Evolutionary conservation across 2,113 vertebrate genomes (phyloP).

Genomic region (Elephas maximus): DNA sequence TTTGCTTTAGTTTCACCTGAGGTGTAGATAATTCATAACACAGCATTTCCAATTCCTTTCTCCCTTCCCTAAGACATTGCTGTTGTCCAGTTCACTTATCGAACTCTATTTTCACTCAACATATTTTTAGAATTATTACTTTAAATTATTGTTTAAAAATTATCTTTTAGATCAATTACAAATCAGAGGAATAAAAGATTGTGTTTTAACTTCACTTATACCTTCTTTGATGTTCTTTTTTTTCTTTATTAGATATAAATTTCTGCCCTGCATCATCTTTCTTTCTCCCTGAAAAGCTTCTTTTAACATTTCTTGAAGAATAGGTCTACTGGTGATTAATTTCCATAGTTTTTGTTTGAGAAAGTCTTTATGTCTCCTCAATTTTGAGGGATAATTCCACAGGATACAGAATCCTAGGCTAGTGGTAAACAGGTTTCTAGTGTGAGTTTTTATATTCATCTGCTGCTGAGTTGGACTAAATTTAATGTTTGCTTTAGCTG

Average conservation of each 20-base stretch:
- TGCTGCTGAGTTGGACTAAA: no score
- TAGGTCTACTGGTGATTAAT: neutral
- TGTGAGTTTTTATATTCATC: no score
- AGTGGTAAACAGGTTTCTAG: neutral
- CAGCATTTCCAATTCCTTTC: neutral
- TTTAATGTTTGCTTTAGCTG: no score
- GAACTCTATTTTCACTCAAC: neutral
- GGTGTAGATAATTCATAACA: neutral
- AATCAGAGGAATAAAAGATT: neutral
- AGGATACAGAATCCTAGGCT: neutral
- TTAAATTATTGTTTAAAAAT: neutral
- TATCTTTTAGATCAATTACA: neutral
- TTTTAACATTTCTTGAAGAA: neutral
- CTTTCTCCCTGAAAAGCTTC: neutral
- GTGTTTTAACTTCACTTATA: neutral
- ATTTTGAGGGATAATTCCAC: neutral
- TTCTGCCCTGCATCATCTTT: neutral
- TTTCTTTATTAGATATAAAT: neutral
- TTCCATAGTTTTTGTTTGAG: neutral
- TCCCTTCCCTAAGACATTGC: neutral
- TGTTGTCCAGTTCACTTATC: neutral
- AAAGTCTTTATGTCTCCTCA: neutral
- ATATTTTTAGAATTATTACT: neutral
- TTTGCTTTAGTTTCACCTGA: neutral
- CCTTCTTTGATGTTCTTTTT: neutral